Evolutionary conservation across 2,113 vertebrate genomes (phyloP), one percentile per base, ranked within the genome.

Genomic region (Rhinogobius similis): DNA sequence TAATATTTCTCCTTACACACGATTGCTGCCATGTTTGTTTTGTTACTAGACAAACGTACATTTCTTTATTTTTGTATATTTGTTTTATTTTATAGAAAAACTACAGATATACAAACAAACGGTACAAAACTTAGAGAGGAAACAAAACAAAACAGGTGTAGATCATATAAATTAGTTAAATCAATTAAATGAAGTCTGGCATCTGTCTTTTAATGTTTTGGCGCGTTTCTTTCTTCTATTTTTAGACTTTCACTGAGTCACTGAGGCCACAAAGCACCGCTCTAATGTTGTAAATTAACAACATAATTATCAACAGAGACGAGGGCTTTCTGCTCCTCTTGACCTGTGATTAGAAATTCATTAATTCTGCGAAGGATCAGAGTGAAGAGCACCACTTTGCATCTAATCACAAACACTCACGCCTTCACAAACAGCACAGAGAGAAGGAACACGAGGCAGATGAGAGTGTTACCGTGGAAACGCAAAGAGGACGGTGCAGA

Each of bases 381-480:
- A 16, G 32, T n/a, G 29, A 46, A 23, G 56, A 24, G 38, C 52
- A 11, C 10, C 2, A 27, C 18, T 50, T 50, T 10, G 46, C 46
- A 50, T 50, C 46, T 50, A n/a, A 50, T 50, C 20, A 48, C 46
- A 50, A 10, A n/a, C 46, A 50, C 46, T 59, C 27, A 53, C n/a
- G 18, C 18, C 16, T 58, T n/a, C 50, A 20, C 58, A 23, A 14
- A 36, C 43, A 26, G 27, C 18, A 13, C 29, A 41, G 26, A 36
- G 29, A 44, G 9, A 16, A n/a, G n/a, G n/a, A 50, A n/a, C 32
- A 26, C 62, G 58, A 39, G 46, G 5, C 62, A 8, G 9, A 41
- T 43, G 44, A 44, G 21, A 21, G 46, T 5, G 70, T 77, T 59
- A 48, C 68, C 61, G 62, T 1, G 70, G 67, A 53, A 71, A 74